Evolutionary conservation across 92 coral and sea anemone genomes (phyloP), one percentile per base, ranked within the genome.

Genomic region (Porites cylindrica): DNA sequence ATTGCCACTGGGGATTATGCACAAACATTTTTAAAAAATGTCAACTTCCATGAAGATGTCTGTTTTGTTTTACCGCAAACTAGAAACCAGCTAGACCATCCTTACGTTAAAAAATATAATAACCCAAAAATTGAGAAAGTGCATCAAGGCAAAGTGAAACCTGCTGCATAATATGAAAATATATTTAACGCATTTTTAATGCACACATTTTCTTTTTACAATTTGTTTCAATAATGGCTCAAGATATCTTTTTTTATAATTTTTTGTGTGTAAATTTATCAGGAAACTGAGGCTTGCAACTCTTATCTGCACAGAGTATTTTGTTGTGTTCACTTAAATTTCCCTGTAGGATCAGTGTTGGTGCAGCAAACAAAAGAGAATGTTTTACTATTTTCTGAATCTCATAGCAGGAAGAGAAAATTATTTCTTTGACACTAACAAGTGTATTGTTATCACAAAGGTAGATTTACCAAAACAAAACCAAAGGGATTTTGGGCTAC

Each of bases 381-480:
- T 51, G 53, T 81, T 68, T 38, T 38, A 38, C 47, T 32, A 68
- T 60, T 54, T 29, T 12, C 51, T 69, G 69, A 56, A 10, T 56
- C 5, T 56, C 11, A 14, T 56, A 82, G 19, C 86, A 59, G 71
- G 38, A 63, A 60, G n/a, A 72, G 53, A 69, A 82, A 71, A 82
- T 72, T 54, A 82, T 60, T 54, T 60, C 23, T 51, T 53, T 20
- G 24, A 29, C 60, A 13, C 68, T 51, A n/a, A 19, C 65, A 51
- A 63, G 21, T 38, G 59, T 53, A 53, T 63, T 59, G 32, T 59
- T 58, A 73, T 62, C 71, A 83, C 73, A 64, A 53, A 60, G 10
- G 16, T 19, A 24, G 78, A 17, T 73, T 72, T 83, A 60, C 60
- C 53, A 64, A 63, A 83, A 74, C 79, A 83, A 83, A 74, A 43